Percentiles rank a stretch among this genome's conserved stretches.
Evolutionary conservation across 2,888 invertebrate genomes (phyloP).

Genomic region (Alviniconcha strummeri): DNA sequence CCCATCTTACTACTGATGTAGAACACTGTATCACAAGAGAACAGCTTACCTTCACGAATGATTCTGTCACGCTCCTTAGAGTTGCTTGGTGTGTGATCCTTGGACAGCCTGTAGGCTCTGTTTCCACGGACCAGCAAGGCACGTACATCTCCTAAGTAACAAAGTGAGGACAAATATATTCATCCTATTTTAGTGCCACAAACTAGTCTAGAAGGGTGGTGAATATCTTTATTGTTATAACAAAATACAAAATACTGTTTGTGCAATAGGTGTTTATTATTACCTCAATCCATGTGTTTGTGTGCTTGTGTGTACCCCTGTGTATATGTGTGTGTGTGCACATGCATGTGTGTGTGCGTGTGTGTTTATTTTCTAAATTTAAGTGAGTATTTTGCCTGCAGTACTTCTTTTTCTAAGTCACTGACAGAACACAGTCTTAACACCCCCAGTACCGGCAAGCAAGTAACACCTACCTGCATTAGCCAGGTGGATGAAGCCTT

Average conservation of each 20-base stretch:
- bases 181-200: background rate
- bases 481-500: slow-evolving; percentile 66
- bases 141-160: slow-evolving; percentile 60
- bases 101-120: slow-evolving; percentile 60
- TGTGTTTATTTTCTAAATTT: too few species aligned
- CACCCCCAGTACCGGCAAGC: too few species aligned
- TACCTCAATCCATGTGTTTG: background rate
- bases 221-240: too few species aligned
- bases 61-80: slow-evolving; percentile 62
- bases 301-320: too few species aligned
- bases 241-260: background rate
- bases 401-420: too few species aligned
- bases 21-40: too few species aligned
- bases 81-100: slow-evolving; percentile 67
- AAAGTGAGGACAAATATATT: background rate
- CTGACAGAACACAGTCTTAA: too few species aligned
- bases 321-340: too few species aligned
- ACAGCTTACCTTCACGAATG: background rate
- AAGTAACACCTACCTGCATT: slow-evolving; percentile 62
- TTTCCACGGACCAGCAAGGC: slow-evolving; percentile 68
- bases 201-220: background rate
- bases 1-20: too few species aligned
- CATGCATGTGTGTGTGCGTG: too few species aligned
- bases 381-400: too few species aligned
- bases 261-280: background rate